Evolutionary conservation across 2,797 vertebrate species (phyloP), one percentile per base, ranked within the genome.

Genomic region (Falco berigora): DNA sequence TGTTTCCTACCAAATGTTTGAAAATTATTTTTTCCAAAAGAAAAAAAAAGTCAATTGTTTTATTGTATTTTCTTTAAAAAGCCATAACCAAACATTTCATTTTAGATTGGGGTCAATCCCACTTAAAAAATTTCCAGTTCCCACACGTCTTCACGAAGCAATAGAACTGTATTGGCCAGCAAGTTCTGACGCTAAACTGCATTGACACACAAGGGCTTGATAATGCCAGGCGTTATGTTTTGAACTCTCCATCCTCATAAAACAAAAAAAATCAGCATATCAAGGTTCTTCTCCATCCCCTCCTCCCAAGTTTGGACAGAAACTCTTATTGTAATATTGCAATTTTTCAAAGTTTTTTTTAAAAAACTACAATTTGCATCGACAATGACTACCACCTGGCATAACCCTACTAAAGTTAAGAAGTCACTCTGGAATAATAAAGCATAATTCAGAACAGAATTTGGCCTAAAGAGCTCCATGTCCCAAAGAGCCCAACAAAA

Each of bases 401-500:
- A 92, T n/a, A 85, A 66, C 30, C 34, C 59, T 67, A 38, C 63
- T 34, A 18, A 93, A 87, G 71, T 3, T 83, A 79, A 73, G 80
- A 63, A 94, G 25, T 71, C 90, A 64, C 64, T 89, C 61, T 66
- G 64, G 44, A 91, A 89, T 90, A 94, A 95, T 28, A 58, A 88
- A 91, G 42, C 58, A 30, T 83, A 93, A 96, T 85, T 92, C 15
- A 6, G 77, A 94, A 71, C 77, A 96, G 81, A 92, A 85, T 80
- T 86, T 90, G 77, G 95, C 86, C 86, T 89, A 61, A 78, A 95
- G 81, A 91, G 23, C 68, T 93, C 38, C 28, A 10, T 22, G 78
- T 92, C 77, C 72, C 86, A 89, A 80, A 85, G 86, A 96, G 86
- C 78, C 77, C 80, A 80, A 68, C 67, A 92, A 86, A 95, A 89